Percentiles rank a stretch among this genome's conserved stretches.
Evolutionary conservation across 2,888 invertebrate species (phyloP).

Genomic region (Sarcophaga carnaria): DNA sequence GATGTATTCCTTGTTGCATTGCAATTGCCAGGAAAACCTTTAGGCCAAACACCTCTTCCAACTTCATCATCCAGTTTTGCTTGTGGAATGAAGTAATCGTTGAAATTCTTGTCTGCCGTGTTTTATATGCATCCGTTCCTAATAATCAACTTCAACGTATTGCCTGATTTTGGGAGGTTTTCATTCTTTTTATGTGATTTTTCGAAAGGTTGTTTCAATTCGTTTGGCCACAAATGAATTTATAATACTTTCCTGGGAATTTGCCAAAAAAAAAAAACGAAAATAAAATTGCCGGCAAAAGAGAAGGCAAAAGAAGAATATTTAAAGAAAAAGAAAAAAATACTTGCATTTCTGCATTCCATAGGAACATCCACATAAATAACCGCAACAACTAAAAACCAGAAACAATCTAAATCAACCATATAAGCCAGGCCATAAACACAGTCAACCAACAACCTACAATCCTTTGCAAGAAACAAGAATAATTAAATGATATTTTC

Average conservation of each 20-base stretch:
- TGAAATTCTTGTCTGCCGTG: slow-evolving; percentile 51
- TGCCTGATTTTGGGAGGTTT: slow-evolving; percentile 49
- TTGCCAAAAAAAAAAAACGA: slow-evolving; percentile 39
- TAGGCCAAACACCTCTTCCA: slow-evolving; percentile 54
- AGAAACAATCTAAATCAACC: slow-evolving; percentile 44
- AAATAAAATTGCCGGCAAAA: background rate
- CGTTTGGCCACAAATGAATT: slow-evolving; percentile 61
- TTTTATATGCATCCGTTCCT: slow-evolving; percentile 60
- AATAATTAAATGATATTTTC: slow-evolving; percentile 29
- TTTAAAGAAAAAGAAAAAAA: slow-evolving; percentile 8
- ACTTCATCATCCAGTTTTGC: background rate
- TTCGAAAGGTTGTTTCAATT: slow-evolving; percentile 3
- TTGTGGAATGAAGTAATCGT: slow-evolving; percentile 49
- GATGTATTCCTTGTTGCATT: slow-evolving; percentile 1
- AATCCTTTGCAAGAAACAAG: slow-evolving; percentile 20
- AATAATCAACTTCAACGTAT: slow-evolving; percentile 53
- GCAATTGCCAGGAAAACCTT: slow-evolving; percentile 43
- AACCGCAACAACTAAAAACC: slow-evolving; percentile 37
- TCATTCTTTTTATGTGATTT: background rate
- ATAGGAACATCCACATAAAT: slow-evolving; percentile 55
- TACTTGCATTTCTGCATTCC: slow-evolving; percentile 67
- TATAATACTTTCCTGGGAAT: slow-evolving; percentile 68
- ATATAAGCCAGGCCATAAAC: background rate
- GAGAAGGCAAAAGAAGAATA: slow-evolving; percentile 1
- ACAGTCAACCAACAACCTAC: slow-evolving; percentile 7